Conservation (phyloP, 2,113 vertebrate species). For the Crotalus viridis region DNA sequence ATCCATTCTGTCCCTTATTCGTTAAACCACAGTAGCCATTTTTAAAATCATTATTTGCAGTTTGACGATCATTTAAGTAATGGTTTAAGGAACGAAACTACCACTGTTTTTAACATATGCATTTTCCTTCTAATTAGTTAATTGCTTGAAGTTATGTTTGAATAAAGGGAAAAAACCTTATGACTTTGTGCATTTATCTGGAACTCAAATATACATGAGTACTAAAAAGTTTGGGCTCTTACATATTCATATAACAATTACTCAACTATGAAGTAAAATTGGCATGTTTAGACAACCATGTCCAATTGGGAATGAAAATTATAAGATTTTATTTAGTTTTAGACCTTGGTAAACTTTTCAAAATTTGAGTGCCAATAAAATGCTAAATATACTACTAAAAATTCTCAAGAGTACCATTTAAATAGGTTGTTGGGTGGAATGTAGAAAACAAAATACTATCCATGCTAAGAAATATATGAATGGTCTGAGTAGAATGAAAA, state of each 20-base stretch:
- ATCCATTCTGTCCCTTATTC: not conserved
- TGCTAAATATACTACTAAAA: not conserved
- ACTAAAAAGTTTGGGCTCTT: not conserved
- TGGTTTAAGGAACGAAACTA: constrained; percentile 38
- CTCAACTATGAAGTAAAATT: not conserved
- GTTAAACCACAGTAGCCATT: not conserved
- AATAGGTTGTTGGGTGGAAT: not conserved
- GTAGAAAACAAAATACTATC: not conserved
- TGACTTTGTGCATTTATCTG: not conserved
- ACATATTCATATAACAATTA: not conserved
- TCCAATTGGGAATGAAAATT: not conserved
- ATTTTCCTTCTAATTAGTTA: constrained; percentile 71
- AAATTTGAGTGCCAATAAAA: not conserved
- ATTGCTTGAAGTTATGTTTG: constrained; percentile 48
- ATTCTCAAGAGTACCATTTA: not conserved
- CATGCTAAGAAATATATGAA: not conserved
- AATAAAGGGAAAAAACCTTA: constrained; percentile 12
- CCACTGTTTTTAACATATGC: constrained; percentile 69
- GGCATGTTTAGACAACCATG: not conserved
- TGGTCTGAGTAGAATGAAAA: not conserved
- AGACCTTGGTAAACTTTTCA: not conserved
- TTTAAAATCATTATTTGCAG: constrained; percentile 30
- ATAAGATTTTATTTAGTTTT: not conserved
- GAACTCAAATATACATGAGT: not conserved
- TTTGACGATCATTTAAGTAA: constrained; percentile 46